Evolutionary conservation across 2,888 invertebrate species (phyloP), one percentile per base, ranked within the genome.

Genomic region (Eilema depressum): DNA sequence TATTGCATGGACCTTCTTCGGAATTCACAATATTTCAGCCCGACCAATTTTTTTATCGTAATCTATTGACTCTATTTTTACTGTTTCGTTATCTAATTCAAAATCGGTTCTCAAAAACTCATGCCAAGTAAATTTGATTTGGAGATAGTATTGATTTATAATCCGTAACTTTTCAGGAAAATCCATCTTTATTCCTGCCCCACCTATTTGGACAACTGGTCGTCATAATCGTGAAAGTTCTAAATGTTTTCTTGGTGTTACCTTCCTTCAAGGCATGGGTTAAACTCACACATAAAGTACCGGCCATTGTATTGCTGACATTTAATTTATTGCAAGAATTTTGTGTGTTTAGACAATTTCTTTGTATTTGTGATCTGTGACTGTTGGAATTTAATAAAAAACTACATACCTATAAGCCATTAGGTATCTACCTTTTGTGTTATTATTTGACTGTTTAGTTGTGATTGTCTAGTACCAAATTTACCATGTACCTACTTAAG

Each of bases 251-350:
- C 1, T 59, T 89, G 0, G 66, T 87, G 12, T 57, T 92, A 28
- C 71, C 79, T 0, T 83, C 85, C 5, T 61, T 87, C 2, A 89
- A 87, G 62, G 81, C 85, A 0, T 65, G 87, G 0, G 65, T 71
- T 11, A 85, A 81, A 69, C 75, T 93, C 11, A 77, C 75, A 37
- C 81, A 88, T 64, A 90, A 86, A 69, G 37, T 91, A 3, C 84
- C 85, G 1, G 83, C 87, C 0, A 84, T 93, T 10, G 26, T 86
- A 7, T 56, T 93, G 37, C 88, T 93, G 88, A 73, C 81, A 8
- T 93, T 93, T 71, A 93, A 92, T 76, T 93, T 92, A 92, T 78
- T 89, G 7, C 93, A 93, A 84, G 93, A 92, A 74, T 93, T 93
- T 77, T 93, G 93, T 77, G 93, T 92, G 5, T 93, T 93, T 71